Evolutionary conservation across 2,113 vertebrate genomes (phyloP).

Genomic region (Ochotona princeps): DNA sequence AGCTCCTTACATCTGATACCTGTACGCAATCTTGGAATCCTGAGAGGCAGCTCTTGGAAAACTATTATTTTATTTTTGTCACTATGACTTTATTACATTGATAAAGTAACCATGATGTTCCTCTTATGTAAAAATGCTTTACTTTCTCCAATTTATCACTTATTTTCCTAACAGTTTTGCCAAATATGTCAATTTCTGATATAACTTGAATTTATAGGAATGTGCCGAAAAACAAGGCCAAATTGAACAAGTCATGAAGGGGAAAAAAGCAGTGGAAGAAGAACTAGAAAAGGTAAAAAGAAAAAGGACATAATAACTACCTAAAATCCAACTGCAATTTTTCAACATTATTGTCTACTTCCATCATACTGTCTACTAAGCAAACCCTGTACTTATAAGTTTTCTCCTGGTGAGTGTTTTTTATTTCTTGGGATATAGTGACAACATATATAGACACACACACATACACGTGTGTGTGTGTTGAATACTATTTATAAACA

Average conservation of each 20-base stretch:
- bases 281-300: slow-evolving; percentile 94
- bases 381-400: not conserved
- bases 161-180: slow-evolving; percentile 21
- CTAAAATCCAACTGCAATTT: slow-evolving; percentile 17
- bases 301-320: not conserved
- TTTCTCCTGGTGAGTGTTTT: slow-evolving; percentile 16
- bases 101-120: not conserved
- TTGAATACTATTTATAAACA: not conserved
- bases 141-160: not conserved
- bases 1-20: not conserved
- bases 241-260: slow-evolving; percentile 91
- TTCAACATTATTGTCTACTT: slow-evolving; percentile 17
- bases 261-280: slow-evolving; percentile 94
- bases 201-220: slow-evolving; percentile 86
- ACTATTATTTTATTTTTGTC: not conserved
- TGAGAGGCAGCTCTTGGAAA: not conserved
- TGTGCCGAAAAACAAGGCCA: slow-evolving; percentile 93
- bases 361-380: slow-evolving; percentile 25
- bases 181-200: slow-evolving; percentile 21
- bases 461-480: too few species aligned
- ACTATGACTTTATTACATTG: not conserved
- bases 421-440: slow-evolving; percentile 7
- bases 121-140: not conserved
- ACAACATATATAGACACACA: not conserved
- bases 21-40: not conserved